phyloP scores from a whole-genome alignment of 2,113 vertebrate species.

The Brienomyrus longianalis region DNA sequence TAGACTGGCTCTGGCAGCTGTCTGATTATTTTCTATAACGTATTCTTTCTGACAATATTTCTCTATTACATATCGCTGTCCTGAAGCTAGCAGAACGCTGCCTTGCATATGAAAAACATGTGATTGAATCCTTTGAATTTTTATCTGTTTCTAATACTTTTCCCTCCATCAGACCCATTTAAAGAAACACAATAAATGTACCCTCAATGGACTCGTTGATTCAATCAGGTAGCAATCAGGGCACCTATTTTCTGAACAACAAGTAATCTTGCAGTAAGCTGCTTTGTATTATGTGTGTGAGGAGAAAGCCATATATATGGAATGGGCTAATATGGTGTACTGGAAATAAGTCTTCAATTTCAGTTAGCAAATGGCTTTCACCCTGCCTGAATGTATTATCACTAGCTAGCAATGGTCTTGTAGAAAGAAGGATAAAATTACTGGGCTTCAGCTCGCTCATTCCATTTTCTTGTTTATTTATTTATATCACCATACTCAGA shows the following conservation, averaged over 20 bases:
- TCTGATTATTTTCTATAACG: background rate
- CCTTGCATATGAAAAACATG: background rate
- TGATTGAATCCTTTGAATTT: conserved; percentile 10
- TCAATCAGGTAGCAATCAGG: conserved; percentile 15
- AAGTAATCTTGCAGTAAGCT: conserved; percentile 5
- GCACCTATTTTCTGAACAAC: conserved; percentile 3
- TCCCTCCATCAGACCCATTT: background rate
- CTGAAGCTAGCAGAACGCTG: background rate
- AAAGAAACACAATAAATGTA: conserved; percentile 14
- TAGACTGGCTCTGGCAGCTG: background rate
- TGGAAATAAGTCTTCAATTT: conserved; percentile 11
- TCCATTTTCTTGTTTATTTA: background rate
- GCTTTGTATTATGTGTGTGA: conserved; percentile 10
- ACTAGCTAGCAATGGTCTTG: background rate
- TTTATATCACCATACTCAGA: conserved; percentile 14
- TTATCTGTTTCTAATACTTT: conserved; percentile 8
- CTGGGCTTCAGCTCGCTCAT: background rate
- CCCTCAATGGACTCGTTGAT: conserved; percentile 15
- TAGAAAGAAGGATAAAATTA: background rate
- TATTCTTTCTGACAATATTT: conserved; percentile 1
- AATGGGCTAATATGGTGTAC: conserved; percentile 3
- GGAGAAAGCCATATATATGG: background rate
- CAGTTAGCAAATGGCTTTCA: conserved; percentile 5
- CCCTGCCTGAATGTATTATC: background rate
- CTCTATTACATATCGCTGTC: conserved; percentile 16